These are phyloP conservation scores for Acleris holmiana DNA, from an alignment of 2,888 invertebrate species.

Conservation along the genomic window DNA sequence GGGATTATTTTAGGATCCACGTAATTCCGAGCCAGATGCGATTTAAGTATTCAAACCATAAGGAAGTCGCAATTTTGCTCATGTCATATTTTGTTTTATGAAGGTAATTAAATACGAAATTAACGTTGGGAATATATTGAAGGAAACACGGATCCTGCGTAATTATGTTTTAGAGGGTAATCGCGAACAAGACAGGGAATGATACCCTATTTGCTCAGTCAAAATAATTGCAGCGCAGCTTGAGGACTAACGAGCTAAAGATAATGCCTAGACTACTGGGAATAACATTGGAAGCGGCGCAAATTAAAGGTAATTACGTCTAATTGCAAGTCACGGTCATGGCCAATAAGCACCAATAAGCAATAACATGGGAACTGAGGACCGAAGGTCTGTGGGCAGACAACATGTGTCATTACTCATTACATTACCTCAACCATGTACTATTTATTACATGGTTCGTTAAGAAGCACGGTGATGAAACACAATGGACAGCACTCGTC, in stretches of 20 bases:
- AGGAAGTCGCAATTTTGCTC: slow-evolving; percentile 36
- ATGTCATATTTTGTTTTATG: slow-evolving; percentile 38
- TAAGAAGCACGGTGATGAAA: slow-evolving; percentile 19
- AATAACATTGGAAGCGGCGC: slow-evolving; percentile 75
- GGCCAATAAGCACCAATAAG: slow-evolving; percentile 84
- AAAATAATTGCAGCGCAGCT: slow-evolving; percentile 65
- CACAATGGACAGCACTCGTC: slow-evolving; percentile 12
- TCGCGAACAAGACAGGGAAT: slow-evolving; percentile 50
- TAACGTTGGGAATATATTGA: slow-evolving; percentile 23
- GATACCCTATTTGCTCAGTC: slow-evolving; percentile 66
- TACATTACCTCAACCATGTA: background rate
- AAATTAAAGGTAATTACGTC: slow-evolving; percentile 82
- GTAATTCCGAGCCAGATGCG: slow-evolving; percentile 53
- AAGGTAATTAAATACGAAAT: slow-evolving; percentile 24
- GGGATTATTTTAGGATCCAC: slow-evolving; percentile 32
- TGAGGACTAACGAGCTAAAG: slow-evolving; percentile 54
- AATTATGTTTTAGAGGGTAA: slow-evolving; percentile 52
- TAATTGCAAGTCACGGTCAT: slow-evolving; percentile 82
- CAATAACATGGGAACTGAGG: slow-evolving; percentile 73
- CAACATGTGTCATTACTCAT: slow-evolving; percentile 43
- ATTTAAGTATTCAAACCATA: slow-evolving; percentile 43
- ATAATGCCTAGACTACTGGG: slow-evolving; percentile 64
- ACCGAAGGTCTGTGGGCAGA: slow-evolving; percentile 58
- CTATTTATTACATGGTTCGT: slow-evolving; percentile 43
- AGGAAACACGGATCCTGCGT: slow-evolving; percentile 20